These are phyloP conservation scores for Pseudorasbora parva DNA, from an alignment of 2,113 vertebrate genomes.

Conservation along the genomic window DNA sequence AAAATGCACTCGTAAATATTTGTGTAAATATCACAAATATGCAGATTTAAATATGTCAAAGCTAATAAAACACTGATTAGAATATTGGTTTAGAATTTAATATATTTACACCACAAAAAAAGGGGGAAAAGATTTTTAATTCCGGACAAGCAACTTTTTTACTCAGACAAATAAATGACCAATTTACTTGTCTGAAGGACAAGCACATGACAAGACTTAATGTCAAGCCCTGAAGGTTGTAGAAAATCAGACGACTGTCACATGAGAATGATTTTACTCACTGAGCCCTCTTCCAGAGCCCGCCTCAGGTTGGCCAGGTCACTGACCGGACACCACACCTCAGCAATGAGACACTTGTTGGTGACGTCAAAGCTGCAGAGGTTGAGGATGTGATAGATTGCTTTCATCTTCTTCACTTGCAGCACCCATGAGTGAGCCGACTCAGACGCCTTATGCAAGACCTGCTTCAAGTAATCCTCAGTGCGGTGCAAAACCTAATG, in stretches of 20 bases:
- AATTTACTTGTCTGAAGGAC: too few relatives aligned
- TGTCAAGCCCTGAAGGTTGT: neutral
- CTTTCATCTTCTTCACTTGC: conserved; percentile 98
- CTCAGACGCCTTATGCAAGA: conserved; percentile 90
- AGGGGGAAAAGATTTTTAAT: too few relatives aligned
- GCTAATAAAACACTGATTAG: too few relatives aligned
- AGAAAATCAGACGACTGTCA: neutral
- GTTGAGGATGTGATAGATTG: conserved; percentile 95
- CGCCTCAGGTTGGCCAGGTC: conserved; percentile 84
- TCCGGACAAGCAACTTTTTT: too few relatives aligned
- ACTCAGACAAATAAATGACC: too few relatives aligned
- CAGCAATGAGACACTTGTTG: conserved; percentile 96
- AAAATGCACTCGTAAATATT: too few relatives aligned
- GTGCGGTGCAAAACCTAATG: conserved; percentile 92
- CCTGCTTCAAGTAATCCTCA: conserved; percentile 92
- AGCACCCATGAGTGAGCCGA: conserved; percentile 86
- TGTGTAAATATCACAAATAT: too few relatives aligned
- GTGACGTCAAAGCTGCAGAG: conserved; percentile 98
- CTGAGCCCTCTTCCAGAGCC: conserved; percentile 92
- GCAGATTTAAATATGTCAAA: too few relatives aligned
- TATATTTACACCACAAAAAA: too few relatives aligned
- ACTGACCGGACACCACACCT: conserved; percentile 94
- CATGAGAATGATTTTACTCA: conserved; percentile 71
- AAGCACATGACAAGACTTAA: too few relatives aligned
- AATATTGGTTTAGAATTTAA: too few relatives aligned